phyloP scores from a whole-genome alignment of 1,140 invertebrate genomes.

The Drosophila kanapiae region DNA sequence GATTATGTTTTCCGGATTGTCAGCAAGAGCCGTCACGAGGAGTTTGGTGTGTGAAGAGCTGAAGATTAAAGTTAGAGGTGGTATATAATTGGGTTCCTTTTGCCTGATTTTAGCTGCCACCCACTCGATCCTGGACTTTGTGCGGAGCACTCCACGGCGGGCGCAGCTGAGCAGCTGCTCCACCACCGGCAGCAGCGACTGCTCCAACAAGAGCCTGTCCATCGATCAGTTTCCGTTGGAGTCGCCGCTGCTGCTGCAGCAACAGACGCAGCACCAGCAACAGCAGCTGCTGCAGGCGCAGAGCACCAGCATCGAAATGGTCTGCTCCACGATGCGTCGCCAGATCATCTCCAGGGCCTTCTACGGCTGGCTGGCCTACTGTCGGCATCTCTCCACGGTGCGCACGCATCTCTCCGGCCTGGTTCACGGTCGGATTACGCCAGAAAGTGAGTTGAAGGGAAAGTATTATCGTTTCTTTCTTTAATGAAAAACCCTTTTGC shows the following conservation, averaged over 20 bases:
- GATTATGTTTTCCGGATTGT: conserved; percentile 97
- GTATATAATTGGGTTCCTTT: not conserved
- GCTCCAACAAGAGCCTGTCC: conserved; percentile 84
- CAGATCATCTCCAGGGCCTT: conserved; percentile 98
- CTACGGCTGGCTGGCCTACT: conserved; percentile 98
- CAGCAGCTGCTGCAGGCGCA: conserved; percentile 65
- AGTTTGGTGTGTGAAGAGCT: conserved; percentile 87
- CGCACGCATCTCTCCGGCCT: conserved; percentile 96
- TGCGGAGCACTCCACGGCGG: conserved; percentile 76
- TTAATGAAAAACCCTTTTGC: not conserved
- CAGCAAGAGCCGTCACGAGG: conserved; percentile 91
- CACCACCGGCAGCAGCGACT: conserved; percentile 84
- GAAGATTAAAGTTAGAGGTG: no score
- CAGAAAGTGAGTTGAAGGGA: conserved; percentile 86
- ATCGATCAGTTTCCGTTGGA: conserved; percentile 80
- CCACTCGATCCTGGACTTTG: conserved; percentile 82
- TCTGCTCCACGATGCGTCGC: conserved; percentile 97
- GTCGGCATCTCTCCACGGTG: conserved; percentile 95
- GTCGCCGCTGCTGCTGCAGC: conserved; percentile 69
- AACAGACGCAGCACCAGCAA: conserved; percentile 49
- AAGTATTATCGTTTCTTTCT: no score
- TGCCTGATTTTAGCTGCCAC: conserved; percentile 55
- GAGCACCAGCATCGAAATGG: conserved; percentile 88
- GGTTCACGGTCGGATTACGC: conserved; percentile 90
- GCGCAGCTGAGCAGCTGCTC: conserved; percentile 84